phyloP scores from a whole-genome alignment of 2,797 vertebrate species.

The Argentina silus region DNA sequence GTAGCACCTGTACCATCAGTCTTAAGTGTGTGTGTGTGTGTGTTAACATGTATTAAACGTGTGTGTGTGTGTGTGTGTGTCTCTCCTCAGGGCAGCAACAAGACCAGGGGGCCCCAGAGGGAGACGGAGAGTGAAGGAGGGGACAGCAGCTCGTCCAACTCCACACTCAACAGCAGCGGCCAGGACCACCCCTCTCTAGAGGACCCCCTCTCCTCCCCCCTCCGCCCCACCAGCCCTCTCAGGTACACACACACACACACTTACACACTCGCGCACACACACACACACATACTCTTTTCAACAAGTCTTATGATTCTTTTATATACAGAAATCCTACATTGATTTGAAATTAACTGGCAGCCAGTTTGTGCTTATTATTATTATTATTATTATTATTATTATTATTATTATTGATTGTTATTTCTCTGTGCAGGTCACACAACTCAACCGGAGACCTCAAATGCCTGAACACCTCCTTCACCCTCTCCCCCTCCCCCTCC shows the following conservation, averaged over 20 bases:
- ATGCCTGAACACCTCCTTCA: slow-evolving; percentile 58
- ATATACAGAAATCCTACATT: too few relatives aligned
- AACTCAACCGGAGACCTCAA: slow-evolving; percentile 86
- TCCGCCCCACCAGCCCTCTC: slow-evolving; percentile 75
- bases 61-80: slow-evolving; percentile 30
- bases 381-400: neutral
- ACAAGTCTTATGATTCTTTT: too few relatives aligned
- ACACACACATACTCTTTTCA: too few relatives aligned
- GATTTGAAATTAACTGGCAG: too few relatives aligned
- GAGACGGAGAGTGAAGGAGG: slow-evolving; percentile 78
- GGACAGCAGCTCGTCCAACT: slow-evolving; percentile 75
- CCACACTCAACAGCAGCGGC: slow-evolving; percentile 71
- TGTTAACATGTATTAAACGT: neutral
- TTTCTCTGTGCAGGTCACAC: slow-evolving; percentile 61
- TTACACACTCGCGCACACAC: slow-evolving; percentile 1
- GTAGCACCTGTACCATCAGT: neutral
- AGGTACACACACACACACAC: slow-evolving; percentile 57
- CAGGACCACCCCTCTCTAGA: slow-evolving; percentile 78
- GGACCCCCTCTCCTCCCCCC: slow-evolving; percentile 63
- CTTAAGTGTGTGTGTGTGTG: neutral
- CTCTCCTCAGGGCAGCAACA: slow-evolving; percentile 83
- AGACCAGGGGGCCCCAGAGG: slow-evolving; percentile 73
- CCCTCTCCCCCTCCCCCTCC: slow-evolving; percentile 37
- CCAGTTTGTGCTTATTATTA: too few relatives aligned
- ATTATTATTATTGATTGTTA: neutral